Base-by-base conservation (phyloP, 2,888 invertebrate genomes). In the Alloscopus bannaensis region DNA sequence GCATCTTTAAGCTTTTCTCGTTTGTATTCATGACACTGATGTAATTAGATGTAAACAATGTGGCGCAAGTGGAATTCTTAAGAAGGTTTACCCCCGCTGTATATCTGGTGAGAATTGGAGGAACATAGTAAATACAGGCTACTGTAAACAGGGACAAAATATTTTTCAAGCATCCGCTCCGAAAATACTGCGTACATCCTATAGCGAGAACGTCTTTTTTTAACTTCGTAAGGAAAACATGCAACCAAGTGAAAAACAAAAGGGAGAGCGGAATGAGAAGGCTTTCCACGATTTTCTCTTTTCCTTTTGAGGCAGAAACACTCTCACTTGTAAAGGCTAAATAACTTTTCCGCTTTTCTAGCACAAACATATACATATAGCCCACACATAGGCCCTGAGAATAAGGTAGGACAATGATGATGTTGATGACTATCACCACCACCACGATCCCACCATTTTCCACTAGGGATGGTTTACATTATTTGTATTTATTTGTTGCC, bases 31-130 rank as follows among this genome's bases (percentile, higher is more conserved):
- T 60, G 60, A 36, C 60, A 40, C 40, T 60, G 60, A 40, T 22
- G 60, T 60, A 60, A 60, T 60, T 60, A 60, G 60, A 60, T 60
- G 60, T 60, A 60, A 60, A 60, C 60, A 60, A 60, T 36, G 60
- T 60, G 36, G 40, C 60, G 22, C 60, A 36, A 36, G 40, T 13
- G 20, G 40, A 60, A 60, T 57, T 52, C 52, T 52, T 52, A 52
- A 52, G 24, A 24, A 52, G 52, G 8, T 22, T n/a, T 4, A 45
- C 45, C 45, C 13, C 13, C 36, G n/a, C n/a, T n/a, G n/a, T n/a
- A n/a, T 45, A 45, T 18, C n/a, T 45, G n/a, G n/a, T 36, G 8
- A 36, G 13, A 36, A 13, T 36, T 36, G 36, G 6, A 36, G 36
- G 36, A 36, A 13, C 36, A 36, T 36, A 6, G 8, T 36, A 36